phyloP scores from a whole-genome alignment of 2,888 invertebrate species.

The Caenorhabditis doughertyi region DNA sequence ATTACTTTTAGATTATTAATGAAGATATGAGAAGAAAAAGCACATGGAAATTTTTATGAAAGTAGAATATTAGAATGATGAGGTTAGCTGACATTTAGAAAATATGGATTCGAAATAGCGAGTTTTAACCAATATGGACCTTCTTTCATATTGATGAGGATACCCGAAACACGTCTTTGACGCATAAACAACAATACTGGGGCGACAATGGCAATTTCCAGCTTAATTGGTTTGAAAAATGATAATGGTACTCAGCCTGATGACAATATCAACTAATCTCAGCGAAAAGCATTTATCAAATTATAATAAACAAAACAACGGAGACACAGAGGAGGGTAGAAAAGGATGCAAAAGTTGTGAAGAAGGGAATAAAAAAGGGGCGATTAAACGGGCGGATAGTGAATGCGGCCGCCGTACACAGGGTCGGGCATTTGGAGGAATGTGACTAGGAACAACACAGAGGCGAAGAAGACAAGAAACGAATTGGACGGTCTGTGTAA shows the following conservation, averaged over 20 bases:
- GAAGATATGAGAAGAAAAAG: slow-evolving; percentile 8
- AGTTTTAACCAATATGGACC: too few species aligned
- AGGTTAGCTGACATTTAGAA: too few species aligned
- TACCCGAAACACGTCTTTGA: too few species aligned
- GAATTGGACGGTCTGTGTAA: slow-evolving; percentile 30
- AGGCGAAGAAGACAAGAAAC: slow-evolving; percentile 47
- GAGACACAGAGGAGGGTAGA: slow-evolving; percentile 13
- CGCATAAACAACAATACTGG: too few species aligned
- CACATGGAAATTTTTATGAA: too few species aligned
- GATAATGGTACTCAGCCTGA: slow-evolving; percentile 14
- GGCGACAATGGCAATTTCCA: slow-evolving; percentile 3
- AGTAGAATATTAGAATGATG: too few species aligned
- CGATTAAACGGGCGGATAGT: slow-evolving; percentile 62
- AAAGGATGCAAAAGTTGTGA: slow-evolving; percentile 44
- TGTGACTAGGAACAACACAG: slow-evolving; percentile 58
- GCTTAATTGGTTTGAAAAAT: slow-evolving; percentile 1
- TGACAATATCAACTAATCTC: slow-evolving; percentile 29
- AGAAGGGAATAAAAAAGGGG: slow-evolving; percentile 46
- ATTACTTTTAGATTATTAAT: slow-evolving; percentile 36
- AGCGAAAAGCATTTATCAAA: not conserved
- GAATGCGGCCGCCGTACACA: slow-evolving; percentile 40
- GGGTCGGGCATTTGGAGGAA: slow-evolving; percentile 45
- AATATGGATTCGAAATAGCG: too few species aligned
- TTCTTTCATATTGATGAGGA: too few species aligned
- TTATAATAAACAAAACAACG: slow-evolving; percentile 29